phyloP scores from a whole-genome alignment of 2,888 invertebrate genomes.

The Mellilla xanthometata region DNA sequence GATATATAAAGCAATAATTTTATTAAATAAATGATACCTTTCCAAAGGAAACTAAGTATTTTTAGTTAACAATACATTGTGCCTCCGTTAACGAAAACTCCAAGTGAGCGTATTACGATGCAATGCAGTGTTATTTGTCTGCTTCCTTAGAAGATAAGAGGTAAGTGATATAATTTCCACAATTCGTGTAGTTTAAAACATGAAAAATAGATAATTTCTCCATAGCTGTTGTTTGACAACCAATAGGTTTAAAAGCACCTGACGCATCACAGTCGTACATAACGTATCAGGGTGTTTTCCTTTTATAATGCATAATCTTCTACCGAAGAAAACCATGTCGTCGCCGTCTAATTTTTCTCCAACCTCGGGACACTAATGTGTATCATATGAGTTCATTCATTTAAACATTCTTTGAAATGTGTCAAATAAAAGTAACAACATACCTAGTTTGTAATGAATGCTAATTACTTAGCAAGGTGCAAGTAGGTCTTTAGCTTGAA shows the following conservation, averaged over 20 bases:
- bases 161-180: slow-evolving; percentile 64
- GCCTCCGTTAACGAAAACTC: slow-evolving; percentile 14
- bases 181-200: slow-evolving; percentile 36
- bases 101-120: slow-evolving; percentile 39
- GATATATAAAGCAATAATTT: not conserved
- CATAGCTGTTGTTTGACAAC: too few relatives aligned
- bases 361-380: too few relatives aligned
- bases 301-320: not conserved
- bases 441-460: too few relatives aligned
- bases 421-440: too few relatives aligned
- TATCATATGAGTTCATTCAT: too few relatives aligned
- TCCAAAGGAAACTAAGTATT: not conserved
- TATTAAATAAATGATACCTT: not conserved
- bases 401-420: too few relatives aligned
- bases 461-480: too few relatives aligned
- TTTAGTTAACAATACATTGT: not conserved
- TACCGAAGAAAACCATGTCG: not conserved
- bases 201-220: too few relatives aligned
- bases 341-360: too few relatives aligned
- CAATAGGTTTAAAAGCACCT: not conserved
- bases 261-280: slow-evolving; percentile 2
- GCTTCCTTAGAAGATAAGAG: slow-evolving; percentile 73
- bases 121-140: slow-evolving; percentile 57
- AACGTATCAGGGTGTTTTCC: not conserved
- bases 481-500: too few relatives aligned